Base-by-base conservation (phyloP, 2,113 vertebrate species). In the Campylorhamphus procurvoides region DNA sequence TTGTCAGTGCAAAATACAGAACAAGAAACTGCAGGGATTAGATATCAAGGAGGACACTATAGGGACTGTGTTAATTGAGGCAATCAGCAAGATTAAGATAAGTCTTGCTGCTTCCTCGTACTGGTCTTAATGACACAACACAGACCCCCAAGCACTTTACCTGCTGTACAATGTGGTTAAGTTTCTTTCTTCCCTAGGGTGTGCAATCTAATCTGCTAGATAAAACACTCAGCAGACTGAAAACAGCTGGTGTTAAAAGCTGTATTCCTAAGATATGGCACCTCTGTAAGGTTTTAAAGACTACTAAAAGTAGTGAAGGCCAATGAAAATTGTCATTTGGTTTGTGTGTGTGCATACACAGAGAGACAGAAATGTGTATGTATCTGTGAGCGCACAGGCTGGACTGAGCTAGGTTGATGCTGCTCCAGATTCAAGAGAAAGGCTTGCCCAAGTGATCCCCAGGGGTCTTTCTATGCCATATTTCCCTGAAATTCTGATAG, bases 11-110 rank as follows among this genome's bases (percentile, higher is more conserved):
- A 74, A 95, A 95, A 93, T 33, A 72, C 77, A 94, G 80, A 95
- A 94, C 75, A 92, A 94, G 87, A 93, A 88, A 93, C 76, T 10
- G 9, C 18, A 1, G 63, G 90, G 94, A 94, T 85, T 92, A 63
- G 78, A 49, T 95, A 95, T 78, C 83, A 80, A 87, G 90, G 74
- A 93, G 86, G 88, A 87, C 74, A 64, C 71, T 87, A 37, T 29
- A 39, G 94, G 82, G 72, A 93, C 67, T 17, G 3, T 75, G 88
- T 71, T 96, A 97, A 96, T 93, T 94, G 95, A 91, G 93, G 83
- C 11, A 78, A 96, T 93, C 85, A 87, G 93, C 67, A 82, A 95
- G 97, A 97, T 96, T 93, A 96, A 92, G 90, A 71, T 90, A 90
- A 95, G 64, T 92, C 91, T 93, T 92, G 47, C 83, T 89, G 85